Evolutionary conservation across 1,140 invertebrate species (phyloP).

Genomic region (Thereuonema tuberculata): DNA sequence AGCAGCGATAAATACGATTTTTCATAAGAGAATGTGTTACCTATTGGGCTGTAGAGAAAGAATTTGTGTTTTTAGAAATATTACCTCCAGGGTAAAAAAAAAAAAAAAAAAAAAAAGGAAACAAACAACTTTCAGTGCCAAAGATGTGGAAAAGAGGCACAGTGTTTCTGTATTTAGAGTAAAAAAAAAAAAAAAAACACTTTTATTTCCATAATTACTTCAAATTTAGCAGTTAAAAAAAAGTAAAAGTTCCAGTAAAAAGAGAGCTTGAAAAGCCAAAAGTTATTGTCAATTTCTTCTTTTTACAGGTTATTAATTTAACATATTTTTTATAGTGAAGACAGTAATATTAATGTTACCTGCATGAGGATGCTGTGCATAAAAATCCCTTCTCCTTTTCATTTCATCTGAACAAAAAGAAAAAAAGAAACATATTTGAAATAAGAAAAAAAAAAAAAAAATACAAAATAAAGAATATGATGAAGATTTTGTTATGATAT

Average conservation of each 20-base stretch:
- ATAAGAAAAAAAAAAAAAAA: neutral
- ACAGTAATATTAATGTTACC: constrained; percentile 20
- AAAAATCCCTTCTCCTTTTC: constrained; percentile 68
- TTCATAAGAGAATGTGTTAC: no score
- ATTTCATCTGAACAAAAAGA: constrained; percentile 45
- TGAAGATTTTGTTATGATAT: no score
- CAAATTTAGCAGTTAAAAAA: neutral
- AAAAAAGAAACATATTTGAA: neutral
- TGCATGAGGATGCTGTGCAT: constrained; percentile 56
- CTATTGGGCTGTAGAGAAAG: no score
- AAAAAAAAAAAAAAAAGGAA: no score
- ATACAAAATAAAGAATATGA: neutral
- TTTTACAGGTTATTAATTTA: neutral
- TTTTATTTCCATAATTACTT: neutral
- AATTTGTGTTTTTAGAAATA: no score
- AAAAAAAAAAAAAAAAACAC: neutral
- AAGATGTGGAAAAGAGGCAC: no score
- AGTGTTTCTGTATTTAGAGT: no score
- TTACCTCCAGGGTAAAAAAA: no score
- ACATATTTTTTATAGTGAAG: neutral
- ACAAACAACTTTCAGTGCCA: no score
- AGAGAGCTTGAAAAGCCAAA: no score
- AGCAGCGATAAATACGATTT: no score
- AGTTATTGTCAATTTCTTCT: no score
- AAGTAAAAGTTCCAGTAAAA: neutral